Conservation (phyloP, 2,113 vertebrate species). For the Gavialis gangeticus region DNA sequence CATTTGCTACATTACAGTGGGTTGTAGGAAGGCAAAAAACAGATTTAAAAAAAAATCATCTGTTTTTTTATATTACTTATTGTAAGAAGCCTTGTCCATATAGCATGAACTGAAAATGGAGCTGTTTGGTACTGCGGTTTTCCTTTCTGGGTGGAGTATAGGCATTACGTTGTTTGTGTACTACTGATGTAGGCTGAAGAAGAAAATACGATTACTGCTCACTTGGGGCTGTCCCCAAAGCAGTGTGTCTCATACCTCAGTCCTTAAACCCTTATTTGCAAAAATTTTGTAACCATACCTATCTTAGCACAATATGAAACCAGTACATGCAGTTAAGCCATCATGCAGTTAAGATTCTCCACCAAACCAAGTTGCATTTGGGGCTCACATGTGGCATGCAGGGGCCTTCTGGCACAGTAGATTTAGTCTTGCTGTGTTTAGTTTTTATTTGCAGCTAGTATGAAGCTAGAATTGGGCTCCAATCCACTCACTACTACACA, state of each 20-base stretch:
- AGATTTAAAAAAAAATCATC: neutral
- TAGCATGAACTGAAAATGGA: neutral
- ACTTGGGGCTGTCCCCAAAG: neutral
- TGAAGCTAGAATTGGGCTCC: no score
- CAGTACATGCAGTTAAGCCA: neutral
- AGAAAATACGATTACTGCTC: neutral
- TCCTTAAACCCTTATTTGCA: neutral
- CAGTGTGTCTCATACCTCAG: neutral
- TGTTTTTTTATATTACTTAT: neutral
- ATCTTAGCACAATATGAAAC: neutral
- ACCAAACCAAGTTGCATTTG: neutral
- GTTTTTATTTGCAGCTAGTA: no score
- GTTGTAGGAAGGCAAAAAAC: neutral
- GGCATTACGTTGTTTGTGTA: neutral
- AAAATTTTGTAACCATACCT: neutral
- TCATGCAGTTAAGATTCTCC: neutral
- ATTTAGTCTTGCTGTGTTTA: no score
- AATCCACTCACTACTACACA: no score
- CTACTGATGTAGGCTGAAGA: neutral
- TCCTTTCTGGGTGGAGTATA: fast-evolving
- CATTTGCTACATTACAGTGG: fast-evolving
- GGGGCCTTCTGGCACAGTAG: no score
- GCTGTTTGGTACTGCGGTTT: neutral
- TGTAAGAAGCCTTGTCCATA: neutral
- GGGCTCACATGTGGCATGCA: no score